phyloP scores from a whole-genome alignment of 2,888 invertebrate genomes.

The Pasiphila rectangulata region DNA sequence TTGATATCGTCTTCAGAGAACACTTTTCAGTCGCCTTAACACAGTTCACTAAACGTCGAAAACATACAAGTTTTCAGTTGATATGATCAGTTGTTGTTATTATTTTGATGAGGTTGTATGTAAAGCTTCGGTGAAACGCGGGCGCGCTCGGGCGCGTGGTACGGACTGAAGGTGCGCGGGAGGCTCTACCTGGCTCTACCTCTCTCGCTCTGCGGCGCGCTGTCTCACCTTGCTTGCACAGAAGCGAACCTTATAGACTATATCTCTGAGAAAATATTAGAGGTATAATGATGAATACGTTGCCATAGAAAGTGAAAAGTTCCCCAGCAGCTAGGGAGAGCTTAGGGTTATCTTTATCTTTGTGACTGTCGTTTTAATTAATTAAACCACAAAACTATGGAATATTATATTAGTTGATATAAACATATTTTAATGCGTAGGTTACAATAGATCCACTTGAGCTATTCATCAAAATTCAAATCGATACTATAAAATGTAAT shows the following conservation, averaged over 20 bases:
- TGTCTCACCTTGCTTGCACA: constrained; percentile 46
- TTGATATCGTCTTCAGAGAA: constrained; percentile 14
- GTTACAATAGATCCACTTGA: no score
- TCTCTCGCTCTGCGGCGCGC: constrained; percentile 57
- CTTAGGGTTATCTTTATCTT: no score
- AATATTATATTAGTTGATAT: no score
- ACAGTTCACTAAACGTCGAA: constrained; percentile 29
- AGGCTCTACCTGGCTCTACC: constrained; percentile 55
- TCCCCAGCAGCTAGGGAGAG: no score
- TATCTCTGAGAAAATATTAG: no score
- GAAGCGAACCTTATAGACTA: no score
- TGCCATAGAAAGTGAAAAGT: constrained; percentile 2
- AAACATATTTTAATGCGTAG: no score
- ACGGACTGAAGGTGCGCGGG: constrained; percentile 57
- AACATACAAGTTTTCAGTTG: constrained; percentile 18
- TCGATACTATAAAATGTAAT: no score
- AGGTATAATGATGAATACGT: neutral
- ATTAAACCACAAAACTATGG: no score
- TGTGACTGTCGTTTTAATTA: no score
- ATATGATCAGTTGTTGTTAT: constrained; percentile 44
- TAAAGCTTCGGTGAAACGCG: constrained; percentile 47
- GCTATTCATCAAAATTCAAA: no score
- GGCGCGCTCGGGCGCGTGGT: constrained; percentile 65
- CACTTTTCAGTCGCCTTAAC: constrained; percentile 32
- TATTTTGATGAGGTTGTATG: constrained; percentile 51